These are phyloP conservation scores for Aphyosemion australe DNA, from an alignment of 2,113 vertebrate species.

Conservation along the genomic window DNA sequence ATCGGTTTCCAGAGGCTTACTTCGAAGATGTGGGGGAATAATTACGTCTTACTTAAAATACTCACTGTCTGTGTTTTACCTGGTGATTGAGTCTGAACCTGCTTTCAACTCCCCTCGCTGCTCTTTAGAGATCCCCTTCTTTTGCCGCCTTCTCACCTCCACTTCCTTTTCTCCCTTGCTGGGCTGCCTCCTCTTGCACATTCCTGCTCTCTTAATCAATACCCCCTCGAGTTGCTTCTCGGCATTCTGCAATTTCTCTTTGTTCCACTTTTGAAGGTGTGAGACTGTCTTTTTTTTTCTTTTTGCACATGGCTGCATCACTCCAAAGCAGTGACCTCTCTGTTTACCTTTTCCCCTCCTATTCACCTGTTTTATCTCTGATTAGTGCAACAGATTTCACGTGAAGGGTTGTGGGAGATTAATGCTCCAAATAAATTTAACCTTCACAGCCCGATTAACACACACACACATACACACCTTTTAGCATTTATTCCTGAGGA, in stretches of 20 bases:
- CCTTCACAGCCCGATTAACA: constrained; percentile 1
- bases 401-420: constrained; percentile 19
- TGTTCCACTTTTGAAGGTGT: constrained; percentile 50
- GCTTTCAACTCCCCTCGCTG: constrained; percentile 62
- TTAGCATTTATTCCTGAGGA: constrained; percentile 27
- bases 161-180: constrained; percentile 24
- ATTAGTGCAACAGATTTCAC: constrained; percentile 12
- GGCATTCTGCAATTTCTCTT: constrained; percentile 51
- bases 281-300: constrained; percentile 35
- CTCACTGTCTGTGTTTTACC: constrained; percentile 42
- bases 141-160: constrained; percentile 57
- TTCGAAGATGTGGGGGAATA: constrained; percentile 41
- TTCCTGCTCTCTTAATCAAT: constrained; percentile 67
- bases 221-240: constrained; percentile 49
- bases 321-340: constrained; percentile 51
- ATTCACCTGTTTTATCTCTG: constrained; percentile 9
- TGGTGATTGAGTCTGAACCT: constrained; percentile 59
- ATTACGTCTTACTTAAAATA: constrained; percentile 48
- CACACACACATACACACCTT: neutral
- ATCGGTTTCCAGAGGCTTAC: constrained; percentile 53
- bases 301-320: neutral
- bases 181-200: constrained; percentile 44
- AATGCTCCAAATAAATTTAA: constrained; percentile 22
- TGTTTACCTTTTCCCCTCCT: neutral
- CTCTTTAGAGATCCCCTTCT: constrained; percentile 43